Percentiles rank a stretch among this genome's conserved stretches.
Evolutionary conservation across 2,113 vertebrate species (phyloP).

Genomic region (Pelusios castaneus): DNA sequence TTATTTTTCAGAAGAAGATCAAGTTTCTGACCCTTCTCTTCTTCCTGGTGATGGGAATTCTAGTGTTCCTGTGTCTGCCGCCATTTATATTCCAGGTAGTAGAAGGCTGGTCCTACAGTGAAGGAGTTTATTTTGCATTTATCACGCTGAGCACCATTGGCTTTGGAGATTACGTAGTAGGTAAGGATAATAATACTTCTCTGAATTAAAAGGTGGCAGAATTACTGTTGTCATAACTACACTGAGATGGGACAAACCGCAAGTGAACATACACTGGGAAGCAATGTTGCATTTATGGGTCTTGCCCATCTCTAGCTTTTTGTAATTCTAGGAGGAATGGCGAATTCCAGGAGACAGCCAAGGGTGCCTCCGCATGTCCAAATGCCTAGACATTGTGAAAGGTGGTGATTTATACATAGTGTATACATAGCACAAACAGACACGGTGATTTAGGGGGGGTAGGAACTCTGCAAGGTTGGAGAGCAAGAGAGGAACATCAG

Average conservation of each 20-base stretch:
- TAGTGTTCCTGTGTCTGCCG: constrained; percentile 74
- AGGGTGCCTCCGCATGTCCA: not conserved
- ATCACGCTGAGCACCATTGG: constrained; percentile 79
- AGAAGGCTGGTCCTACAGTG: constrained; percentile 72
- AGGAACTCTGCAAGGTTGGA: not conserved
- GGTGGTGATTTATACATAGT: not conserved
- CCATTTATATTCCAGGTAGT: constrained; percentile 67
- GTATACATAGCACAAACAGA: not conserved
- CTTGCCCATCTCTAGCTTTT: not conserved
- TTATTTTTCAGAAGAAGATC: constrained; percentile 73
- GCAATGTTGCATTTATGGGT: not conserved
- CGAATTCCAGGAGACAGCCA: not conserved
- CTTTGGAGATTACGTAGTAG: constrained; percentile 78
- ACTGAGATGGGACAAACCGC: not conserved
- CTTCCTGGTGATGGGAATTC: constrained; percentile 70
- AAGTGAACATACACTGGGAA: not conserved
- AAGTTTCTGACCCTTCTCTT: constrained; percentile 71
- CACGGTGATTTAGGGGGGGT: not conserved
- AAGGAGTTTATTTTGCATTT: constrained; percentile 79
- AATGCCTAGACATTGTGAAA: not conserved
- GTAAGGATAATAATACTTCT: constrained; percentile 48
- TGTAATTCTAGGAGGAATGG: not conserved
- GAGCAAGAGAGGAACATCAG: not conserved
- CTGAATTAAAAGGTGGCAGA: not conserved
- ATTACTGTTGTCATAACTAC: not conserved